Percentiles rank a stretch among this genome's conserved stretches.
These are phyloP conservation scores for Melanotaenia boesemani DNA, from an alignment of 2,797 vertebrate genomes.

Conservation along the genomic window DNA sequence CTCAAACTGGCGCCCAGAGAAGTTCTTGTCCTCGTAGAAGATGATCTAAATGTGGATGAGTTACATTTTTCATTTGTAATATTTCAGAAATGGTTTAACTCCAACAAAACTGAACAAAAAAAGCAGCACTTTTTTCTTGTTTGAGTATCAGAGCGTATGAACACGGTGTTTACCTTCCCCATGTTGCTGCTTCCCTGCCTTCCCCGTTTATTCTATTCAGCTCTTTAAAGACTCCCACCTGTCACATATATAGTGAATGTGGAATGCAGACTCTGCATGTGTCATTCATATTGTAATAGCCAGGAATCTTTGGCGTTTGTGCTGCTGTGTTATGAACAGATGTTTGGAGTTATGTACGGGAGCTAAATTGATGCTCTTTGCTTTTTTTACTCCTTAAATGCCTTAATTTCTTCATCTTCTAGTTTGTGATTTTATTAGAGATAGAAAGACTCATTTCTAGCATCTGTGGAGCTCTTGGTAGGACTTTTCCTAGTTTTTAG, in stretches of 20 bases:
- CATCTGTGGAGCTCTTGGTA: neutral
- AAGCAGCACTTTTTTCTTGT: neutral
- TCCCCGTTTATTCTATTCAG: slow-evolving; percentile 48
- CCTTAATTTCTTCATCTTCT: neutral
- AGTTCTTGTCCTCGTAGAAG: slow-evolving; percentile 81
- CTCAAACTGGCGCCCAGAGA: slow-evolving; percentile 69
- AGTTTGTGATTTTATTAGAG: neutral
- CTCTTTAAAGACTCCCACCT: slow-evolving; percentile 67
- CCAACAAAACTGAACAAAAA: neutral
- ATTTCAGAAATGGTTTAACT: neutral
- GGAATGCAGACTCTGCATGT: slow-evolving; percentile 73
- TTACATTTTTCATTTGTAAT: neutral
- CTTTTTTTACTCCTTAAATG: neutral
- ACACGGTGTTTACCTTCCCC: slow-evolving; percentile 70
- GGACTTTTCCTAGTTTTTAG: neutral
- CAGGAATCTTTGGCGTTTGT: slow-evolving; percentile 53
- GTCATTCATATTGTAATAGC: slow-evolving; percentile 72
- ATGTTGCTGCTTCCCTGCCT: slow-evolving; percentile 48
- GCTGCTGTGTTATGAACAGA: slow-evolving; percentile 40
- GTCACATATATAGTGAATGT: slow-evolving; percentile 69
- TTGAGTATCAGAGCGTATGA: neutral
- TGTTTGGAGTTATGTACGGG: slow-evolving; percentile 24
- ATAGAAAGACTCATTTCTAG: neutral
- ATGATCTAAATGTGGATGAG: slow-evolving; percentile 66
- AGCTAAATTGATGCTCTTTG: slow-evolving; percentile 3